These are phyloP conservation scores for Sinelater perroti DNA, from an alignment of 2,888 invertebrate genomes.

Conservation along the genomic window DNA sequence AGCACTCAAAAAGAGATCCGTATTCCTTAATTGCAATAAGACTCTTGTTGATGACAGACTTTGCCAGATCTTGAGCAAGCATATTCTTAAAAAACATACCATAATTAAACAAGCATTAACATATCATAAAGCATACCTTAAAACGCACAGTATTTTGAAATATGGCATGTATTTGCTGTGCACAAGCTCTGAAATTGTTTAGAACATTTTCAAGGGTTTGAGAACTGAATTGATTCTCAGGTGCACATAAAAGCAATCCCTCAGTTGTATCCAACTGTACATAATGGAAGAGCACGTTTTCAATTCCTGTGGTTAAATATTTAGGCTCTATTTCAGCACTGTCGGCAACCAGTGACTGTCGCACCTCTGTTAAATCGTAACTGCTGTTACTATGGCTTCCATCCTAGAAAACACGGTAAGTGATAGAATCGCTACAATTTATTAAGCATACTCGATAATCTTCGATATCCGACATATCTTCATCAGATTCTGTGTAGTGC, in stretches of 20 bases:
- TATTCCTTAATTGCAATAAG: conserved; percentile 85
- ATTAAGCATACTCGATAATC: conserved; percentile 62
- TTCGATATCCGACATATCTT: conserved; percentile 81
- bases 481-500: conserved; percentile 68
- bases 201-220: conserved; percentile 64
- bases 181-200: conserved; percentile 74
- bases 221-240: conserved; percentile 52
- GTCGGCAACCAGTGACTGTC: conserved; percentile 76
- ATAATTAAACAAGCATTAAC: not conserved
- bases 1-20: conserved; percentile 78
- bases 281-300: conserved; percentile 80
- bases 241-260: conserved; percentile 75
- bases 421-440: not conserved
- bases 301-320: conserved; percentile 73
- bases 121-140: conserved; percentile 56
- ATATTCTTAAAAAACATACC: conserved; percentile 53
- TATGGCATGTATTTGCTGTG: conserved; percentile 76
- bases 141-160: conserved; percentile 74
- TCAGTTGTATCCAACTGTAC: conserved; percentile 76
- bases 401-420: conserved; percentile 65
- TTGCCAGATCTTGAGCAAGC: conserved; percentile 60
- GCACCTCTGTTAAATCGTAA: conserved; percentile 74
- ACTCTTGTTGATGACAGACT: conserved; percentile 72
- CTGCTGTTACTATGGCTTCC: conserved; percentile 71
- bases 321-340: conserved; percentile 69